A percentile compares a stretch with the other conserved stretches of the same genome.
Conservation (phyloP, 2,888 invertebrate species). For the Ophion ventricosus region DNA sequence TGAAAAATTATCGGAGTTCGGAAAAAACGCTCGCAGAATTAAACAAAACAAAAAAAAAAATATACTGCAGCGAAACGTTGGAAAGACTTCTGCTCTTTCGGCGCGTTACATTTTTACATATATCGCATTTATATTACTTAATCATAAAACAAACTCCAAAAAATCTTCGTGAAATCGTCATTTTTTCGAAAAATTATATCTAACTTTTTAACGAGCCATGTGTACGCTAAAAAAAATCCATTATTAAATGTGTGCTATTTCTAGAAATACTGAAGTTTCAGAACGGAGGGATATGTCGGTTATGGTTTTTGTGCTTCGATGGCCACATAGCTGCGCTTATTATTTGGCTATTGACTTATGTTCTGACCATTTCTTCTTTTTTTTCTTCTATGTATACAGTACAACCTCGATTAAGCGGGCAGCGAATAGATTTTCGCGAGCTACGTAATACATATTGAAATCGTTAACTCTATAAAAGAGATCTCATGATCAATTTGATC, state of each 20-base stretch:
- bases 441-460: too few relatives aligned
- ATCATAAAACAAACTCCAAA: background rate
- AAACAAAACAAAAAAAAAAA: too few relatives aligned
- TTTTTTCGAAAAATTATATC: background rate
- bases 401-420: too few relatives aligned
- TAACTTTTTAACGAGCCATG: background rate
- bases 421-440: too few relatives aligned
- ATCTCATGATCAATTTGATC: too few relatives aligned
- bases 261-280: constrained; percentile 67
- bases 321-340: constrained; percentile 29
- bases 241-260: constrained; percentile 42
- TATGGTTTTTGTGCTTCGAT: constrained; percentile 19
- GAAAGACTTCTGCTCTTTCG: background rate
- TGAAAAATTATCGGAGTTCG: background rate
- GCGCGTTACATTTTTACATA: background rate
- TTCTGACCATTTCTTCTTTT: constrained; percentile 18
- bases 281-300: constrained; percentile 49
- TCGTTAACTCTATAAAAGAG: too few relatives aligned
- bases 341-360: constrained; percentile 58
- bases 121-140: background rate
- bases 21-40: too few relatives aligned
- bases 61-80: background rate
- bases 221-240: background rate
- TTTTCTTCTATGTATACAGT: too few relatives aligned
- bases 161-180: too few relatives aligned